Evolutionary conservation across 2,797 vertebrate genomes (phyloP).

Genomic region (Lepus townsendii): DNA sequence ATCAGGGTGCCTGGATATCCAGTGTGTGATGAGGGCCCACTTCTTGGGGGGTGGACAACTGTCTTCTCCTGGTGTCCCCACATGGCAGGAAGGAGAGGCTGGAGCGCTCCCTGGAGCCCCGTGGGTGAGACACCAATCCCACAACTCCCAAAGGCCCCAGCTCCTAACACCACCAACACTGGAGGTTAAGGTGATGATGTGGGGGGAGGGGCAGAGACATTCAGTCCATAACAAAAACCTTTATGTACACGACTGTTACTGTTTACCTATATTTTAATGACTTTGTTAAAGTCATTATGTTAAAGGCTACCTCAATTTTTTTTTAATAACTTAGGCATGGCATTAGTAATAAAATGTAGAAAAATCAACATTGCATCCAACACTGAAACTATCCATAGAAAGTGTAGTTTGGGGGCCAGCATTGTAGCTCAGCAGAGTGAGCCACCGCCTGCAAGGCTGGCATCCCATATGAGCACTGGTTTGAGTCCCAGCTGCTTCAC

Average conservation of each 20-base stretch:
- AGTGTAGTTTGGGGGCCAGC: neutral
- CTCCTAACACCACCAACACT: neutral
- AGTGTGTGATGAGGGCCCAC: neutral
- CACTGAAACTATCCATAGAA: conserved; percentile 28
- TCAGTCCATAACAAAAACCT: neutral
- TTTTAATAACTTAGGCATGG: neutral
- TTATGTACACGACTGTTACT: neutral
- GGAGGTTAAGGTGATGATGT: neutral
- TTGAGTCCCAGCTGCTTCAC: no score
- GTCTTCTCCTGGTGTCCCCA: neutral
- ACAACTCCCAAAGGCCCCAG: neutral
- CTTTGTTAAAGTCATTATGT: neutral
- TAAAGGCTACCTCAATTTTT: neutral
- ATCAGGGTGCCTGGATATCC: neutral
- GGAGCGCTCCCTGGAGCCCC: neutral
- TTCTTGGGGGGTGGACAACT: neutral
- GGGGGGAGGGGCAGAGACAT: neutral
- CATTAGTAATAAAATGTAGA: conserved; percentile 24
- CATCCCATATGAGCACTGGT: no score
- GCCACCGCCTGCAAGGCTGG: no score
- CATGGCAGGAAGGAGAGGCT: neutral
- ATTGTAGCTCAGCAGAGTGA: no score
- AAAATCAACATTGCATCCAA: neutral
- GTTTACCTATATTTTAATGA: conserved; percentile 24
- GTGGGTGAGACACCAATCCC: neutral